Conservation (phyloP, 2,797 vertebrate species). For the Arrhamphus sclerolepis region DNA sequence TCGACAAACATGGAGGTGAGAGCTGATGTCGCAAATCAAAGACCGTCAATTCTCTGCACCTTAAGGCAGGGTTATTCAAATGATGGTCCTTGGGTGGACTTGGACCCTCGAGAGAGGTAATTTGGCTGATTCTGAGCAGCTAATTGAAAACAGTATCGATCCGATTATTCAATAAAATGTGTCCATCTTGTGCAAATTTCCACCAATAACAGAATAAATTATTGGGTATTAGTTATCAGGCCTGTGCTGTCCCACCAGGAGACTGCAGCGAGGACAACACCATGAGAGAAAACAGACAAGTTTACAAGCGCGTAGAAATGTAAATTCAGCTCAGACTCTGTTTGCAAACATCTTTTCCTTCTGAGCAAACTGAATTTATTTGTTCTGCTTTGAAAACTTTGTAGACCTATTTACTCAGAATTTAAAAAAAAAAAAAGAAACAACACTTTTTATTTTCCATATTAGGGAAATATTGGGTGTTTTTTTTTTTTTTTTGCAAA, state of each 20-base stretch:
- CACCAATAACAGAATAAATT: constrained; percentile 40
- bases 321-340: constrained; percentile 1
- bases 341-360: background rate
- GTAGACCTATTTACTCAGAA: background rate
- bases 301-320: background rate
- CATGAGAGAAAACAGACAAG: background rate
- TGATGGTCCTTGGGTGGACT: constrained; percentile 31
- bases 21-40: constrained; percentile 44
- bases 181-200: constrained; percentile 29
- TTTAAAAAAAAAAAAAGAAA: background rate
- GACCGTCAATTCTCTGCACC: constrained; percentile 31
- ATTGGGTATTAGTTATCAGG: constrained; percentile 26
- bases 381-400: constrained; percentile 8
- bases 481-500: background rate
- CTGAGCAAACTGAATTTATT: constrained; percentile 3
- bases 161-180: constrained; percentile 31
- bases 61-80: constrained; percentile 48
- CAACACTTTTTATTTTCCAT: background rate
- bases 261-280: background rate
- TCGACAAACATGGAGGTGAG: constrained; percentile 44
- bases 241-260: background rate
- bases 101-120: constrained; percentile 30
- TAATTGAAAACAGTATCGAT: constrained; percentile 60
- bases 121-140: constrained; percentile 24
- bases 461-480: background rate